Percentiles rank a stretch among this genome's conserved stretches.
phyloP scores from a whole-genome alignment of 2,113 vertebrate species.

The Rhinogobius similis region DNA sequence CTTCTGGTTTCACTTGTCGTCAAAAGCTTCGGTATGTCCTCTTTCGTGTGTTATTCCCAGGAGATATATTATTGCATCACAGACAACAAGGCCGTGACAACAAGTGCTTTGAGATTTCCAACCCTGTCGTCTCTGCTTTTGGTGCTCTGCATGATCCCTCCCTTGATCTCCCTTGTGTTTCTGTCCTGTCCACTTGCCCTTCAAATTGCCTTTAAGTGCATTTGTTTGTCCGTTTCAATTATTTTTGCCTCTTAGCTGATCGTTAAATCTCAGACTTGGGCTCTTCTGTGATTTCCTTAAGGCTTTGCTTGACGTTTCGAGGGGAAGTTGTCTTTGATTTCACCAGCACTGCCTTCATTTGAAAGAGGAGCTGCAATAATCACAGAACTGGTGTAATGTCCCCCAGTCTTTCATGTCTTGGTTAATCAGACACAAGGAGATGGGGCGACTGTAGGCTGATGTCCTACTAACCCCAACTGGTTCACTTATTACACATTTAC shows the following conservation, averaged over 20 bases:
- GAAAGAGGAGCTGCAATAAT: conserved; percentile 39
- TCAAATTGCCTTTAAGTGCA: background rate
- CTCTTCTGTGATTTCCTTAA: background rate
- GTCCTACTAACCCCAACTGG: background rate
- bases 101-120: conserved; percentile 12
- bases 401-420: conserved; percentile 15
- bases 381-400: conserved; percentile 33
- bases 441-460: background rate
- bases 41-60: background rate
- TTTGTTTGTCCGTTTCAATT: background rate
- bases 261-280: background rate
- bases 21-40: background rate
- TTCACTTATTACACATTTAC: background rate
- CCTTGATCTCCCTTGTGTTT: background rate
- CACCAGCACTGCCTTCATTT: conserved; percentile 10
- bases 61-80: background rate
- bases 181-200: conserved; percentile 3
- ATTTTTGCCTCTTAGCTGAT: background rate
- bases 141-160: conserved; percentile 1
- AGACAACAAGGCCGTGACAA: background rate
- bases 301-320: conserved; percentile 1
- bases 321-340: conserved; percentile 42
- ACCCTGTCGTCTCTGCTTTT: conserved; percentile 22
- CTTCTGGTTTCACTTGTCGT: background rate
- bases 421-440: conserved; percentile 22